These are phyloP conservation scores for Thymelicus sylvestris DNA, from an alignment of 2,888 invertebrate species.

Conservation along the genomic window DNA sequence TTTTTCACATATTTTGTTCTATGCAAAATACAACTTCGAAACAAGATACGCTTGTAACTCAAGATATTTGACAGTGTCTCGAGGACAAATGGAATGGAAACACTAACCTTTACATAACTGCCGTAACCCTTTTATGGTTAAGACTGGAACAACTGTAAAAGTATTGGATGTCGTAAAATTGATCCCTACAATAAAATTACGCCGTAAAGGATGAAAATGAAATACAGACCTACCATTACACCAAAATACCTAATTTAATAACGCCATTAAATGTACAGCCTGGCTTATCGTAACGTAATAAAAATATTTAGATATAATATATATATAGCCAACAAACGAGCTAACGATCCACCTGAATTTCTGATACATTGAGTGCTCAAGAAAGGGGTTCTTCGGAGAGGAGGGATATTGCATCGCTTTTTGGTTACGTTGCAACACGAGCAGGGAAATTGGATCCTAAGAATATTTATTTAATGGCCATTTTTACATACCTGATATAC, in stretches of 20 bases:
- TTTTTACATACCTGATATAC: too few relatives aligned
- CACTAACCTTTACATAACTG: constrained; percentile 46
- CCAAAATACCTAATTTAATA: constrained; percentile 44
- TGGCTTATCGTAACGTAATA: constrained; percentile 16
- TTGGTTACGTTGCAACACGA: too few relatives aligned
- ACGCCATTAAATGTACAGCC: constrained; percentile 26
- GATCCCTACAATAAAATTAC: constrained; percentile 75
- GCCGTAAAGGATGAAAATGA: constrained; percentile 70
- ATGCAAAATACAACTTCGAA: not conserved
- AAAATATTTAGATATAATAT: not conserved
- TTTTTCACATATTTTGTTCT: not conserved
- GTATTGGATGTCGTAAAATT: constrained; percentile 77
- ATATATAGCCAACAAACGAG: too few relatives aligned
- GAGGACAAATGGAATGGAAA: constrained; percentile 50
- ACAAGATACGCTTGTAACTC: constrained; percentile 25
- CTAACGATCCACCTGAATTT: too few relatives aligned
- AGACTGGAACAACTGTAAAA: constrained; percentile 73
- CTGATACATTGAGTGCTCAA: too few relatives aligned
- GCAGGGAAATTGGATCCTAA: too few relatives aligned
- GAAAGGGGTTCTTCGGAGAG: too few relatives aligned
- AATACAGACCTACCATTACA: constrained; percentile 63
- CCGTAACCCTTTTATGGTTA: constrained; percentile 73
- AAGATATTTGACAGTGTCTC: constrained; percentile 19
- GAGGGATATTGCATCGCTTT: too few relatives aligned
- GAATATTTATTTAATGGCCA: too few relatives aligned